Conservation (phyloP, 1,140 invertebrate genomes). For the Apolygus lucorum region DNA sequence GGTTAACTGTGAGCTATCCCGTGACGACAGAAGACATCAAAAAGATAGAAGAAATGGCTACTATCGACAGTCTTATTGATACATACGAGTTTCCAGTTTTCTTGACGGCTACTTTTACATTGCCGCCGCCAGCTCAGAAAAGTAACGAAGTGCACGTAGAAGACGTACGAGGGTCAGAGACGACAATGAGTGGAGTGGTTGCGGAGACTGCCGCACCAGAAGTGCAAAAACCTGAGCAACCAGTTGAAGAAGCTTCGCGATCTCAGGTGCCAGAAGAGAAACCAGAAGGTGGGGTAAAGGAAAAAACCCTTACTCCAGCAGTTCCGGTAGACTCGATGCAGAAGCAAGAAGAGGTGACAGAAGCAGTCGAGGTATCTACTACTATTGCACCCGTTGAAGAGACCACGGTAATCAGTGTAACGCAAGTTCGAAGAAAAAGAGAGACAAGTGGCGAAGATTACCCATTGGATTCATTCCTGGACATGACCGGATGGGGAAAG, state of each 20-base stretch:
- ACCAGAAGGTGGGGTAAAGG: no score
- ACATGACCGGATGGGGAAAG: constrained; percentile 30
- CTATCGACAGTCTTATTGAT: not conserved
- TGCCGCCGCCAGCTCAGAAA: not conserved
- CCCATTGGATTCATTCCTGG: constrained; percentile 27
- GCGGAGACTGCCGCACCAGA: no score
- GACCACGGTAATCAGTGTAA: not conserved
- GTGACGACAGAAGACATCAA: constrained; percentile 24
- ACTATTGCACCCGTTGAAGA: not conserved
- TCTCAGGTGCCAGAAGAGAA: no score
- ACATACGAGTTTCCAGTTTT: not conserved
- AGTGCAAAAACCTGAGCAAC: no score
- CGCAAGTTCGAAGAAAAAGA: not conserved
- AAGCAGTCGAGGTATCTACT: not conserved
- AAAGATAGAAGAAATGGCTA: constrained; percentile 14
- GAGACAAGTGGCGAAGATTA: not conserved
- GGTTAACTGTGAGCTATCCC: constrained; percentile 27
- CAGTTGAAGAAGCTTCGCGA: no score
- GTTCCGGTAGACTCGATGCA: no score
- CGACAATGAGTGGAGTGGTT: not conserved
- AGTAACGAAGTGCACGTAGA: not conserved
- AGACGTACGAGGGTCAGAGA: not conserved
- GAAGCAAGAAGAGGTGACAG: not conserved
- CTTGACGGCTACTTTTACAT: constrained; percentile 1
- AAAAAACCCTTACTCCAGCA: no score